Conservation (phyloP, 1,140 invertebrate genomes). For the Megalopta genalis region DNA sequence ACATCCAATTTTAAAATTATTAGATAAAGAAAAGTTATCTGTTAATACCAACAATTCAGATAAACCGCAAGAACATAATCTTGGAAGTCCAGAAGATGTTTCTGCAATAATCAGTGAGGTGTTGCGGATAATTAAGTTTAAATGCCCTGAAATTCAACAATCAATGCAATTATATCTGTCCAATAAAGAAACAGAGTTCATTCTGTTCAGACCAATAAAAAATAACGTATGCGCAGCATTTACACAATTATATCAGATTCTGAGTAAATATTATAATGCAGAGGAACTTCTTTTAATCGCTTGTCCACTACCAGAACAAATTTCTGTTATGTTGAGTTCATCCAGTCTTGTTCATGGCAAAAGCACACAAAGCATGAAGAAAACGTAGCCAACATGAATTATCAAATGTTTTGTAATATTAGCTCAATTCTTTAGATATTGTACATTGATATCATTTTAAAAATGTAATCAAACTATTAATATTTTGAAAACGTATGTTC, state of each 20-base stretch:
- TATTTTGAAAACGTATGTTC: constrained; percentile 4
- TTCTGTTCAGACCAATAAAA: constrained; percentile 96
- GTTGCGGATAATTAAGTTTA: constrained; percentile 87
- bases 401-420: constrained; percentile 5
- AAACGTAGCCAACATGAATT: constrained; percentile 22
- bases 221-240: constrained; percentile 94
- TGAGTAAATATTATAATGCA: constrained; percentile 87
- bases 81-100: constrained; percentile 78
- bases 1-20: constrained; percentile 85
- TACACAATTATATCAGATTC: constrained; percentile 89
- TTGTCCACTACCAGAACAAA: constrained; percentile 94
- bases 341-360: constrained; percentile 81
- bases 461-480: constrained; percentile 11
- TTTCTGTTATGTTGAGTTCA: constrained; percentile 92
- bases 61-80: constrained; percentile 79
- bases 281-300: constrained; percentile 92
- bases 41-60: constrained; percentile 76
- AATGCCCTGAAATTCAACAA: constrained; percentile 89
- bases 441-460: constrained; percentile 10
- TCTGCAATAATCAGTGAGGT: constrained; percentile 81
- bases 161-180: constrained; percentile 96
- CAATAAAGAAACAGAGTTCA: constrained; percentile 98
- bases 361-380: constrained; percentile 55
- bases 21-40: constrained; percentile 85
- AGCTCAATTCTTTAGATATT: background rate